A percentile compares a stretch with the other conserved stretches of the same genome.
Conservation (phyloP, 2,888 invertebrate species). For the Polietes domitor region DNA sequence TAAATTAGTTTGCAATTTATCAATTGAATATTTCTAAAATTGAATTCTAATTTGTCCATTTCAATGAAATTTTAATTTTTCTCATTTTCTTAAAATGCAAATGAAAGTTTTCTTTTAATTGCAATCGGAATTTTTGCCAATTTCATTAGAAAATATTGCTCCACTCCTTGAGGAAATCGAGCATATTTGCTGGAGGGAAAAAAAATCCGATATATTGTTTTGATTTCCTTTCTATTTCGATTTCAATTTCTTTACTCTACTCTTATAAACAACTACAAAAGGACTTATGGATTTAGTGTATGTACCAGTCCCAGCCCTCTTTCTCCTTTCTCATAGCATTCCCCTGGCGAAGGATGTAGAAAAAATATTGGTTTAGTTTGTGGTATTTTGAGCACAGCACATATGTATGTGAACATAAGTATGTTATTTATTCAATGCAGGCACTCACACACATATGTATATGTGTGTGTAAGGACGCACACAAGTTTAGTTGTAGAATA, state of each 20-base stretch:
- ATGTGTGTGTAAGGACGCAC: neutral
- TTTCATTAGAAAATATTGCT: no score
- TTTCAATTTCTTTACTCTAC: neutral
- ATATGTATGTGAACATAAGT: neutral
- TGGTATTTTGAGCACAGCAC: neutral
- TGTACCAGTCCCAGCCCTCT: neutral
- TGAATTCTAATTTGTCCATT: no score
- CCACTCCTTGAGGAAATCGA: no score
- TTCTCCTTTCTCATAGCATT: neutral
- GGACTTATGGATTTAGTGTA: neutral
- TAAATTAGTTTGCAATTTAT: no score
- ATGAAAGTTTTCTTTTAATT: no score
- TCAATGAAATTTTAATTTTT: no score
- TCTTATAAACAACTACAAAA: constrained; percentile 2
- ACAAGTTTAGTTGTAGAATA: constrained; percentile 8
- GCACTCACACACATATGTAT: neutral
- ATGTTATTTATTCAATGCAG: neutral
- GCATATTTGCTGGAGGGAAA: no score
- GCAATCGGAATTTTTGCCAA: no score
- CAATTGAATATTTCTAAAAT: no score
- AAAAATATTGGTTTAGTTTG: constrained; percentile 24
- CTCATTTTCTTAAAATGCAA: no score
- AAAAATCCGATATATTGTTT: neutral
- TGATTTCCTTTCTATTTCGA: neutral
- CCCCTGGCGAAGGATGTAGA: neutral